Percentiles rank a stretch among this genome's conserved stretches.
These are phyloP conservation scores for Leptopilina syphax DNA, from an alignment of 2,888 invertebrate genomes.

Conservation along the genomic window DNA sequence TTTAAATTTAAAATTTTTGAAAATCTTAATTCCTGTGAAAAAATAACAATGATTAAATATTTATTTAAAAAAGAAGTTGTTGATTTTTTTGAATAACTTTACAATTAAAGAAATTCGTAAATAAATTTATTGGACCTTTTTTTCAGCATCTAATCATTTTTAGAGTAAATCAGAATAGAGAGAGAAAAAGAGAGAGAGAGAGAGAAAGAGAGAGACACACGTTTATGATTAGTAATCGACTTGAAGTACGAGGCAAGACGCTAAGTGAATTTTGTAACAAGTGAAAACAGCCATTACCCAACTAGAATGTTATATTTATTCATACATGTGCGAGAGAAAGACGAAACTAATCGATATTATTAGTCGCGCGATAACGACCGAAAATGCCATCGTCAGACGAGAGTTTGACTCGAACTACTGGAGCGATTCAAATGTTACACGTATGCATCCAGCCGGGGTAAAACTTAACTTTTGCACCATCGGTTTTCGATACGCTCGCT, in stretches of 20 bases:
- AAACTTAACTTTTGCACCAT: slow-evolving; percentile 16
- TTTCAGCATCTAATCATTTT: too few species aligned
- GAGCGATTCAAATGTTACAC: slow-evolving; percentile 34
- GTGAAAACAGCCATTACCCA: slow-evolving; percentile 31
- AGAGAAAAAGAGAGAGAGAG: too few species aligned
- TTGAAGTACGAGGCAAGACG: slow-evolving; percentile 43
- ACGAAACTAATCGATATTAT: slow-evolving; percentile 32
- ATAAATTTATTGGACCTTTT: too few species aligned
- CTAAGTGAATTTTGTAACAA: slow-evolving; percentile 50
- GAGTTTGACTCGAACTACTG: slow-evolving; percentile 36
- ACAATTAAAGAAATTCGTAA: too few species aligned
- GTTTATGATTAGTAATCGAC: slow-evolving; percentile 56
- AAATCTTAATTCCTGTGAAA: too few species aligned
- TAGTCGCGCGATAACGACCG: slow-evolving; percentile 27
- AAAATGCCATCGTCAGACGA: slow-evolving; percentile 15
- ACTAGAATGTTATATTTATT: background rate
- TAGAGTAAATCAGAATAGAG: too few species aligned
- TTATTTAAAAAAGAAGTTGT: too few species aligned
- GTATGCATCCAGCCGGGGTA: background rate
- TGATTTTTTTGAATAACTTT: too few species aligned
- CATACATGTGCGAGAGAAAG: slow-evolving; percentile 10
- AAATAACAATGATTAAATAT: too few species aligned
- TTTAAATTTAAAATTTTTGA: too few species aligned
- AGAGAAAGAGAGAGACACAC: slow-evolving; percentile 26
- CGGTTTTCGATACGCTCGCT: slow-evolving; percentile 21